These are phyloP conservation scores for Hylaea fasciaria DNA, from an alignment of 2,888 invertebrate genomes.

Conservation along the genomic window DNA sequence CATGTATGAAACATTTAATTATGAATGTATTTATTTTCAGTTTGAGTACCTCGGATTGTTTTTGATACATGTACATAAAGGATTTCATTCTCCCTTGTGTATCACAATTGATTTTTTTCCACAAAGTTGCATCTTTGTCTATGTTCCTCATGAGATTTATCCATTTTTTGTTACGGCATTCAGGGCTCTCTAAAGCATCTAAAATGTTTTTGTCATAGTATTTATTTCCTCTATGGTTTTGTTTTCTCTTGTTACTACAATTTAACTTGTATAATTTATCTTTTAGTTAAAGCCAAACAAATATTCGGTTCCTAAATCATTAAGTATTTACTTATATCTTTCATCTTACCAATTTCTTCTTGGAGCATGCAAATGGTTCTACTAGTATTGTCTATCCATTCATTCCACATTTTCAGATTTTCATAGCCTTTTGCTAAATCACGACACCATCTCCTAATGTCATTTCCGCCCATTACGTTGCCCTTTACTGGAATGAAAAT, in stretches of 20 bases:
- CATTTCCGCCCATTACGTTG: slow-evolving; percentile 34
- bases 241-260: too few relatives aligned
- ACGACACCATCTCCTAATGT: slow-evolving; percentile 61
- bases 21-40: not conserved
- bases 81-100: slow-evolving; percentile 48
- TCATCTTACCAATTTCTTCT: slow-evolving; percentile 49
- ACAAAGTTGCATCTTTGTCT: slow-evolving; percentile 55
- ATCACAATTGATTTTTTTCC: slow-evolving; percentile 55
- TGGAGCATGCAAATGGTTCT: slow-evolving; percentile 50
- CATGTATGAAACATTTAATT: not conserved
- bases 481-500: slow-evolving; percentile 45
- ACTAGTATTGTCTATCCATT: slow-evolving; percentile 63
- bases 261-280: too few relatives aligned
- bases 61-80: slow-evolving; percentile 46
- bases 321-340: not conserved
- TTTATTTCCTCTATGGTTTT: not conserved
- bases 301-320: too few relatives aligned
- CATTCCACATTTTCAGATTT: slow-evolving; percentile 66
- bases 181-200: slow-evolving; percentile 7
- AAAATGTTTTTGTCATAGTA: too few relatives aligned
- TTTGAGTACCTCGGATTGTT: slow-evolving; percentile 45
- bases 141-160: slow-evolving; percentile 52
- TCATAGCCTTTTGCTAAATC: slow-evolving; percentile 59
- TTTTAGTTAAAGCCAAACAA: too few relatives aligned
- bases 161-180: slow-evolving; percentile 46